Conservation (phyloP, 2,113 vertebrate species). For the Hippolais icterina region DNA sequence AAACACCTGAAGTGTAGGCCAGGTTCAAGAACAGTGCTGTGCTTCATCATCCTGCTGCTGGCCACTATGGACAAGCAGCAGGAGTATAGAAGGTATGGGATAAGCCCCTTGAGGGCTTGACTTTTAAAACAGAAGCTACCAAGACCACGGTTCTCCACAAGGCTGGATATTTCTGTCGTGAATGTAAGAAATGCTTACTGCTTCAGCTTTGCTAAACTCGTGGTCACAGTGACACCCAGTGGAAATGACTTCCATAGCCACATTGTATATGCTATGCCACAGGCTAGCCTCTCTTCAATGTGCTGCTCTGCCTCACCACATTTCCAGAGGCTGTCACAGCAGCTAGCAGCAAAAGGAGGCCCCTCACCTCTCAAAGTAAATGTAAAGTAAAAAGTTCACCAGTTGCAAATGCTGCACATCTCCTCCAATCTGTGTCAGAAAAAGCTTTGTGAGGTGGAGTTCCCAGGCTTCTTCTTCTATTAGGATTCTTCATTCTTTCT, state of each 20-base stretch:
- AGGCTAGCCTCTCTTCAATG: no score
- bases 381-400: neutral
- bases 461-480: neutral
- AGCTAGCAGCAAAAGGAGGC: neutral
- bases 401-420: neutral
- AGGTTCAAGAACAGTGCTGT: neutral
- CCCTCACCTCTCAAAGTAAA: neutral
- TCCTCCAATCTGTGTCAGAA: neutral
- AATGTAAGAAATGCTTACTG: neutral
- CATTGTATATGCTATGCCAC: neutral
- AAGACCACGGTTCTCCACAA: neutral
- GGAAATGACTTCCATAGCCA: neutral
- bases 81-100: neutral
- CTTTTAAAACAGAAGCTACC: neutral
- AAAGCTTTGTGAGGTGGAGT: neutral
- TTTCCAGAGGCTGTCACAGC: neutral
- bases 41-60: neutral
- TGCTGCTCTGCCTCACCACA: neutral
- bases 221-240: slow-evolving; percentile 16
- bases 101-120: neutral
- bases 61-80: accelerated
- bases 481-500: neutral
- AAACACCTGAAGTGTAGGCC: neutral
- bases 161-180: neutral
- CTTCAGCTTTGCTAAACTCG: neutral